A percentile compares a stretch with the other conserved stretches of the same genome.
phyloP scores from a whole-genome alignment of 2,797 vertebrate genomes.

The Choloepus didactylus region DNA sequence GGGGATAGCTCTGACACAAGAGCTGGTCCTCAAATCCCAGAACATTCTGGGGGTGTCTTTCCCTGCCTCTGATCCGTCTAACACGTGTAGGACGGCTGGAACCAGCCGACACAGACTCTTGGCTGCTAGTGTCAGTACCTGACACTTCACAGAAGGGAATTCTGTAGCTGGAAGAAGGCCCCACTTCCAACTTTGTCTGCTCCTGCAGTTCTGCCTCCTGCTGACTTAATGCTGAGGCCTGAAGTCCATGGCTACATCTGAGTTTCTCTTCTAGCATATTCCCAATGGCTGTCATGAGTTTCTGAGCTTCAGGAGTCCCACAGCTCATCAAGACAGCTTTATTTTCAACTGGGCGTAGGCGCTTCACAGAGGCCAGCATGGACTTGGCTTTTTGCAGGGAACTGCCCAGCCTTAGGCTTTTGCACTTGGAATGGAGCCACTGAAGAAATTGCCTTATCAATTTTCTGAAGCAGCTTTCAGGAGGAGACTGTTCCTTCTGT shows the following conservation, averaged over 20 bases:
- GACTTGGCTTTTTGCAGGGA: not conserved
- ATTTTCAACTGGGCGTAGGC: not conserved
- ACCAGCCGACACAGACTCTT: not conserved
- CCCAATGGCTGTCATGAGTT: slow-evolving; percentile 49
- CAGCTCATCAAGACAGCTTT: not conserved
- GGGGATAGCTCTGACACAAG: not conserved
- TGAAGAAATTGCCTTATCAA: slow-evolving; percentile 53
- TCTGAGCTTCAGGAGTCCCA: slow-evolving; percentile 23
- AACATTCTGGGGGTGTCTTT: not conserved
- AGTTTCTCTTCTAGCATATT: slow-evolving; percentile 68
- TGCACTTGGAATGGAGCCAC: slow-evolving; percentile 53
- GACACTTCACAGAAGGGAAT: not conserved
- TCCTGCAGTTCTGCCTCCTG: not conserved
- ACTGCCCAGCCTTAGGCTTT: not conserved
- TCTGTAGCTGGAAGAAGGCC: not conserved
- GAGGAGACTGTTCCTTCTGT: not conserved
- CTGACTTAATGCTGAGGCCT: not conserved
- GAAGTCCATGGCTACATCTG: not conserved
- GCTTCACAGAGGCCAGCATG: not conserved
- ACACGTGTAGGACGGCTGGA: not conserved
- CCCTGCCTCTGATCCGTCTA: not conserved
- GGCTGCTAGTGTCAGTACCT: not conserved
- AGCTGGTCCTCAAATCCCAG: not conserved
- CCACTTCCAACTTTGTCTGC: not conserved
- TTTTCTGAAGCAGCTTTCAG: slow-evolving; percentile 48